A percentile compares a stretch with the other conserved stretches of the same genome.
These are phyloP conservation scores for Danio jaintianensis DNA, from an alignment of 2,797 vertebrate genomes.

Conservation along the genomic window DNA sequence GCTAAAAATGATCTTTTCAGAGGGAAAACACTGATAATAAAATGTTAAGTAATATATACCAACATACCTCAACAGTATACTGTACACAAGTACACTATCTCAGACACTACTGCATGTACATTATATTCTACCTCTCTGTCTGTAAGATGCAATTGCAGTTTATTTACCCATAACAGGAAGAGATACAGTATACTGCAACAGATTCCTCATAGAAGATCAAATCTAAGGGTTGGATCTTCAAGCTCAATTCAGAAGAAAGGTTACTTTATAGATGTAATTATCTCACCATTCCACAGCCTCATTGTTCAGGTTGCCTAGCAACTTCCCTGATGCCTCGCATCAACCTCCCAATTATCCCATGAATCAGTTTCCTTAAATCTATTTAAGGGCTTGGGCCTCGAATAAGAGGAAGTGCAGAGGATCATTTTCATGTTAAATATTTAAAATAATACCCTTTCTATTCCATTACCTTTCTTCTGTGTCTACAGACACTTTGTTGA, in stretches of 20 bases:
- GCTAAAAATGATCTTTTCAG: not conserved
- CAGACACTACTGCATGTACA: not conserved
- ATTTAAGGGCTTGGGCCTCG: slow-evolving; percentile 16
- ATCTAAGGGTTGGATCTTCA: not conserved
- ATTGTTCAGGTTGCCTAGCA: slow-evolving; percentile 57
- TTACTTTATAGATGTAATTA: slow-evolving; percentile 26
- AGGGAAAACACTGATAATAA: not conserved
- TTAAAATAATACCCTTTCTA: slow-evolving; percentile 16
- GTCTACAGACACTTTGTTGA: not conserved
- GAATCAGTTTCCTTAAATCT: slow-evolving; percentile 37
- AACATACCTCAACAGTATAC: not conserved
- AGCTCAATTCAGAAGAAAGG: slow-evolving; percentile 7
- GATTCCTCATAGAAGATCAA: not conserved
- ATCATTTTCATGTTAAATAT: slow-evolving; percentile 9
- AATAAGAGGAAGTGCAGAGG: slow-evolving; percentile 11
- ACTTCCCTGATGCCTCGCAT: slow-evolving; percentile 32
- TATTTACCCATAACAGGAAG: not conserved
- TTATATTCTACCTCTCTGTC: not conserved
- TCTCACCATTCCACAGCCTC: not conserved
- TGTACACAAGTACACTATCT: not conserved
- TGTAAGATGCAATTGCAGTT: not conserved
- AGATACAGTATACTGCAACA: not conserved
- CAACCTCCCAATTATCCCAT: slow-evolving; percentile 43
- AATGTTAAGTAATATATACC: not conserved
- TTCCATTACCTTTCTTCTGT: not conserved